These are phyloP conservation scores for Cephus pulcher DNA, from an alignment of 2,888 invertebrate species.

Conservation along the genomic window DNA sequence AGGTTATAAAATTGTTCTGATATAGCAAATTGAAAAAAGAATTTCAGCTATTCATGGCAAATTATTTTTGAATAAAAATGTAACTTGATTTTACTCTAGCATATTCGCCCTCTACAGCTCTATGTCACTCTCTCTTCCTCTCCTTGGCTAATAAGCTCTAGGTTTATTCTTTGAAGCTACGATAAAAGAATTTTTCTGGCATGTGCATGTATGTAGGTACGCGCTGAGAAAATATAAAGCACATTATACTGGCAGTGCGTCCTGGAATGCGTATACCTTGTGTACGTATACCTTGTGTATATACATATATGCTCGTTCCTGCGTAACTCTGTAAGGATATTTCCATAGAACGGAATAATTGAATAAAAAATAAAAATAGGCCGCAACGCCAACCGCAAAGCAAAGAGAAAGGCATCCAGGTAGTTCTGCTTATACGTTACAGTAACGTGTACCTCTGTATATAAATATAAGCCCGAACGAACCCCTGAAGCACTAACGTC, in stretches of 20 bases:
- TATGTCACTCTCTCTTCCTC: background rate
- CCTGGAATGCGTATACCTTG: background rate
- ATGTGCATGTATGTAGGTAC: background rate
- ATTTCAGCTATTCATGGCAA: background rate
- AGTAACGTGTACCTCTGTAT: background rate
- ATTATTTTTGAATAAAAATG: background rate
- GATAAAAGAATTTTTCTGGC: background rate
- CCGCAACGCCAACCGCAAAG: background rate
- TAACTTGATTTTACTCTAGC: background rate
- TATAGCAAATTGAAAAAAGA: background rate
- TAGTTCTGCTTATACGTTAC: background rate
- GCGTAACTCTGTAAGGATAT: background rate
- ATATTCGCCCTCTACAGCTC: background rate
- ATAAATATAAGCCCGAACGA: background rate
- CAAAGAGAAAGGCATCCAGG: background rate
- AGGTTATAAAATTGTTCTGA: background rate
- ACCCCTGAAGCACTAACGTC: background rate
- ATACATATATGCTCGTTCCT: background rate
- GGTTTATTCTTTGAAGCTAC: background rate
- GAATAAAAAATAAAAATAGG: constrained; percentile 7
- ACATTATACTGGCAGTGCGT: background rate
- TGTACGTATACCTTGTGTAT: background rate
- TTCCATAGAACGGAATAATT: constrained; percentile 4
- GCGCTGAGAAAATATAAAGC: background rate
- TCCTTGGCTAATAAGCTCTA: background rate